These are phyloP conservation scores for Cyprinodon diabolis DNA, from an alignment of 2,797 vertebrate genomes.

Conservation along the genomic window DNA sequence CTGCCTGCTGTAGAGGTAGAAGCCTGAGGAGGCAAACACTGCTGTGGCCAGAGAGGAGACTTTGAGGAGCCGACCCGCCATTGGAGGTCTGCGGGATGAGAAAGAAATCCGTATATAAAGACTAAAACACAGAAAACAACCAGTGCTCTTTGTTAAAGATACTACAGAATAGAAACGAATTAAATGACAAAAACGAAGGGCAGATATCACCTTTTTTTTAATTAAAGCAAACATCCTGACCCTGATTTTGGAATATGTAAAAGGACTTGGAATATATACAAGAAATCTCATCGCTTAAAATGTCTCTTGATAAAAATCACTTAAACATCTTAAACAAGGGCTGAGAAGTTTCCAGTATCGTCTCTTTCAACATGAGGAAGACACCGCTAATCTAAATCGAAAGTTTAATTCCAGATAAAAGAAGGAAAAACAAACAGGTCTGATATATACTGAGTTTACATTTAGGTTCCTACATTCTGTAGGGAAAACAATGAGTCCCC, in stretches of 20 bases:
- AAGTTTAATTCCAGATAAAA: background rate
- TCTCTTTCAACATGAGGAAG: background rate
- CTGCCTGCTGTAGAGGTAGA: conserved; percentile 84
- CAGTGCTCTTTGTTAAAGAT: background rate
- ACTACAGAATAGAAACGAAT: background rate
- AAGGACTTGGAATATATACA: background rate
- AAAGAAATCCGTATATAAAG: background rate
- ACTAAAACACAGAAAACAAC: background rate
- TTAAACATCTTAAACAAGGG: no score
- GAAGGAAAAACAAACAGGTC: no score
- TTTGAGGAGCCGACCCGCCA: conserved; percentile 86
- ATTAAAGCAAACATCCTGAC: background rate
- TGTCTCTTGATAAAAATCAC: background rate
- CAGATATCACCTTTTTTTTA: no score
- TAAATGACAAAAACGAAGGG: background rate
- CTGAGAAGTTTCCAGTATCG: background rate
- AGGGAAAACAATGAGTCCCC: no score
- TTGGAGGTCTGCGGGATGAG: conserved; percentile 65
- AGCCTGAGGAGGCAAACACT: conserved; percentile 84
- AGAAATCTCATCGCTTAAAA: background rate
- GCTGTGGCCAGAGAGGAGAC: conserved; percentile 83
- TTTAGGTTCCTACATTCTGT: no score
- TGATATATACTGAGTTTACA: no score
- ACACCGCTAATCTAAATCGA: background rate
- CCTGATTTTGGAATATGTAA: background rate